A percentile compares a stretch with the other conserved stretches of the same genome.
Evolutionary conservation across 2,888 invertebrate species (phyloP).

Genomic region (Nesidiocoris tenuis): DNA sequence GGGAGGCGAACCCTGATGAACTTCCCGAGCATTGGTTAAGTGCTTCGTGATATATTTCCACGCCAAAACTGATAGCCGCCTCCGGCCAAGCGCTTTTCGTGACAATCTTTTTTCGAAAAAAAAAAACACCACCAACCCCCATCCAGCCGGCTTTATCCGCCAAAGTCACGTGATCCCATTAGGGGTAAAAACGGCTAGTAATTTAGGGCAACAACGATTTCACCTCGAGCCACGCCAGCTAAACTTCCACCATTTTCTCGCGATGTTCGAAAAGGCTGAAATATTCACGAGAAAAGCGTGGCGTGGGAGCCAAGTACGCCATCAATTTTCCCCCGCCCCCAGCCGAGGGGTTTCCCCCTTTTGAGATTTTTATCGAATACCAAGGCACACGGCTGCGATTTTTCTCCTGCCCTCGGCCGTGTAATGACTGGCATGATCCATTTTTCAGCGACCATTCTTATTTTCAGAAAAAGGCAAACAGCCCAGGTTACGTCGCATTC

Average conservation of each 20-base stretch:
- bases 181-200: not conserved
- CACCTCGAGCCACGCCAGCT: not conserved
- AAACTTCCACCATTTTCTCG: not conserved
- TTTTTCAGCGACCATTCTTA: not conserved
- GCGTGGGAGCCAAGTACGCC: not conserved
- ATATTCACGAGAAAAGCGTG: not conserved
- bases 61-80: not conserved
- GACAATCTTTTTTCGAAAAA: not conserved
- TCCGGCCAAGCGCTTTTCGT: not conserved
- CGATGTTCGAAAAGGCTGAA: not conserved
- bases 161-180: not conserved
- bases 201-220: not conserved
- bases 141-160: not conserved
- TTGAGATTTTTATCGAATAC: not conserved
- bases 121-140: no score
- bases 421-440: not conserved
- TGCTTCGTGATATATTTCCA: not conserved
- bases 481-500: not conserved
- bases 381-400: not conserved
- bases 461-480: not conserved
- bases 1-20: constrained; percentile 38
- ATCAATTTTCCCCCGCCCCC: not conserved
- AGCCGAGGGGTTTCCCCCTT: not conserved
- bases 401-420: not conserved
- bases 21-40: constrained; percentile 20